A percentile compares a stretch with the other conserved stretches of the same genome.
These are phyloP conservation scores for Cryptotermes secundus DNA, from an alignment of 1,140 invertebrate species.

Conservation along the genomic window DNA sequence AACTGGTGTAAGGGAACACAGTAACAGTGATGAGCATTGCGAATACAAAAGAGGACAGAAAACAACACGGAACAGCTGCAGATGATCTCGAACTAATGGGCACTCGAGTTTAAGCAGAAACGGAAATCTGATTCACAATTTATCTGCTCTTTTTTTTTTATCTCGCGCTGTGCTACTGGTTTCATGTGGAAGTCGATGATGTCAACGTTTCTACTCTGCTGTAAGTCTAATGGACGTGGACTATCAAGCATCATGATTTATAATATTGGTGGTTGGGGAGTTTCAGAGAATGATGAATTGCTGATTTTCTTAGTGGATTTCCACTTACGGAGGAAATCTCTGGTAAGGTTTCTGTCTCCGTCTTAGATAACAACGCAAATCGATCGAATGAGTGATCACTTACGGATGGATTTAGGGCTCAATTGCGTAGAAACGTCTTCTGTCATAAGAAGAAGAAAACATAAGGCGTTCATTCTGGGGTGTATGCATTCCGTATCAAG, in stretches of 20 bases:
- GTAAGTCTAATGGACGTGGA: not conserved
- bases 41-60: too few species aligned
- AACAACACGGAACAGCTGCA: too few species aligned
- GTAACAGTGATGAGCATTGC: too few species aligned
- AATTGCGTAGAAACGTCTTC: not conserved
- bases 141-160: too few species aligned
- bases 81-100: too few species aligned
- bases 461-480: too few species aligned
- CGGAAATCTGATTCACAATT: too few species aligned
- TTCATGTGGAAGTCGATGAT: not conserved
- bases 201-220: not conserved
- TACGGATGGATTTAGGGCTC: not conserved
- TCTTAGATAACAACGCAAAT: not conserved
- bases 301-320: slow-evolving; percentile 17
- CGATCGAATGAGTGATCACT: slow-evolving; percentile 17
- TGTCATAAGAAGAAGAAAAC: not conserved
- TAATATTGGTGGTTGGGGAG: not conserved
- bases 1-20: too few species aligned
- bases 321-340: slow-evolving; percentile 7
- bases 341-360: not conserved
- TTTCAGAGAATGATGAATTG: not conserved
- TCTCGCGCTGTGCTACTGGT: too few species aligned
- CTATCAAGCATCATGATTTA: not conserved
- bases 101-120: too few species aligned
- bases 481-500: too few species aligned